Base-by-base conservation (phyloP, 2,888 invertebrate genomes). In the Thecophora atra region DNA sequence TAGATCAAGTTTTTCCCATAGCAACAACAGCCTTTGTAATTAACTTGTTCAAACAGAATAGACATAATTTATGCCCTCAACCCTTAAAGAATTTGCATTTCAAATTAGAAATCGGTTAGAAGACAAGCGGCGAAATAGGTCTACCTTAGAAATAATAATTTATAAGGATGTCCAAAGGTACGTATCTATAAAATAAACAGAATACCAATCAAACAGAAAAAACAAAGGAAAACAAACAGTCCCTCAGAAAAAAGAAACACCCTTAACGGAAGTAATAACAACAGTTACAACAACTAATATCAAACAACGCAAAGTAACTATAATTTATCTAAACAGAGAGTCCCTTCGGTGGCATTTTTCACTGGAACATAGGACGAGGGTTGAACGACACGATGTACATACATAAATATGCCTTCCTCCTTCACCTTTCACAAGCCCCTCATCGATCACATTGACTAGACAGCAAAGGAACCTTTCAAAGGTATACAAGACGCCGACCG, bases 361-460 rank as follows among this genome's bases (percentile, higher is more conserved):
- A 47, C 17, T 47, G 17, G 5, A n/a, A n/a, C 47, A 47, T 47
- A 47, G 17, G 2, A 47, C 47, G 47, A 47, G 47, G 47, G 47
- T n/a, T 47, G 47, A 47, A 47, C n/a, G 47, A 47, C 47, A 47
- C 47, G 47, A 47, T n/a, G n/a, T 47, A n/a, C 15, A 47, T 47
- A 47, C 47, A 15, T 47, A 15, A 47, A 15, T 47, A 6, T 47
- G 15, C 11, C 47, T 47, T 17, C n/a, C 47, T 15, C 47, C 47
- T n/a, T 15, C 47, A 47, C 47, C n/a, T 15, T 1, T 47, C 47
- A 1, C n/a, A n/a, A n/a, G 6, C 47, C 47, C 47, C 47, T 47
- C 47, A n/a, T 47, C 47, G 47, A n/a, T n/a, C 1, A 47, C 47
- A n/a, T 11, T 5, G 44, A 44, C 44, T 11, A n/a, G 17, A n/a